These are phyloP conservation scores for Lepisosteus osseus DNA, from an alignment of 2,113 vertebrate genomes.

Conservation along the genomic window DNA sequence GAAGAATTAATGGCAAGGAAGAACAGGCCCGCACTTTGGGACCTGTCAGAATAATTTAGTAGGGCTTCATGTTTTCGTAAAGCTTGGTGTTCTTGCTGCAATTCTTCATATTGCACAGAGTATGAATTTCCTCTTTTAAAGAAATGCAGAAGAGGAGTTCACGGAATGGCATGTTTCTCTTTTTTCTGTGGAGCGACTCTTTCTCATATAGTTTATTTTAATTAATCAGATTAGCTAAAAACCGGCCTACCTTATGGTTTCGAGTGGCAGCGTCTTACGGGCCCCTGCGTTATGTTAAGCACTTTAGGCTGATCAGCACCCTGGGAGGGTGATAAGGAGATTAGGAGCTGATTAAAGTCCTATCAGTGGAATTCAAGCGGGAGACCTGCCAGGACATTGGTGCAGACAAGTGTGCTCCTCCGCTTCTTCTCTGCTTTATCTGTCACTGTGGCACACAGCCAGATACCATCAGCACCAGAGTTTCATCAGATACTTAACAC, in stretches of 20 bases:
- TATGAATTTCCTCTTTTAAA: no score
- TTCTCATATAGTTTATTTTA: constrained; percentile 52
- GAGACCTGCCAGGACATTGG: constrained; percentile 66
- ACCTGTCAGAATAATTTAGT: no score
- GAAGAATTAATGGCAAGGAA: no score
- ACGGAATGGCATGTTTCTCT: no score
- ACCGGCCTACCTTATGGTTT: constrained; percentile 55
- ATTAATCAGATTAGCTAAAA: constrained; percentile 58
- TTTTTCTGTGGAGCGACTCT: constrained; percentile 14
- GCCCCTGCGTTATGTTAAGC: constrained; percentile 64
- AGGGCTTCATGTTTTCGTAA: no score
- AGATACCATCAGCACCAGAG: constrained; percentile 57
- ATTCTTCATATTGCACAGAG: no score
- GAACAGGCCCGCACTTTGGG: no score
- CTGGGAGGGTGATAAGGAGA: constrained; percentile 70
- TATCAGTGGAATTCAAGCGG: constrained; percentile 70
- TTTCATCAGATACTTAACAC: constrained; percentile 52
- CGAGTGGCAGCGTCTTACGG: constrained; percentile 56
- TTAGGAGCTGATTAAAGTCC: constrained; percentile 77
- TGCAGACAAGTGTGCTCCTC: constrained; percentile 40
- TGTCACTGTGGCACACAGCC: constrained; percentile 57
- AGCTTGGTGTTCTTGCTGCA: no score
- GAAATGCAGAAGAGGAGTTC: no score
- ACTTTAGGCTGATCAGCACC: constrained; percentile 64
- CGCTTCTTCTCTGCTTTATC: constrained; percentile 52